Evolutionary conservation across 2,113 vertebrate species (phyloP).

Genomic region (Recurvirostra avosetta): DNA sequence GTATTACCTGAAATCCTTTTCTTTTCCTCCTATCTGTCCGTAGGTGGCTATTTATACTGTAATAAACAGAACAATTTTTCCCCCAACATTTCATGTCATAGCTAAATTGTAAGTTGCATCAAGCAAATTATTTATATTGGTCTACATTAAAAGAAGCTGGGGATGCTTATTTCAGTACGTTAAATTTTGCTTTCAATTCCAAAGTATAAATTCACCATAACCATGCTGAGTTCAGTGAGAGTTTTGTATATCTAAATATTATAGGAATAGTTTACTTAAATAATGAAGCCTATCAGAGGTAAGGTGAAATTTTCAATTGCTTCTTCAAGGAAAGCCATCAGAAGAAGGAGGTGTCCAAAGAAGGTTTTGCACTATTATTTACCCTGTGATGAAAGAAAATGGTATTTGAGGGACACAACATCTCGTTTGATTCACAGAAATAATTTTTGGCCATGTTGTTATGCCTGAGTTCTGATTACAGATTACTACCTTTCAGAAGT

Average conservation of each 20-base stretch:
- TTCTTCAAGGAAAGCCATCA: background rate
- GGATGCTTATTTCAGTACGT: background rate
- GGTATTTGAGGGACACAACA: background rate
- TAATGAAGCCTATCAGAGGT: background rate
- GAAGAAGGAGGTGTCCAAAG: background rate
- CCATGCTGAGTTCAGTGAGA: background rate
- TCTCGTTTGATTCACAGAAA: background rate
- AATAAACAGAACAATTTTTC: background rate
- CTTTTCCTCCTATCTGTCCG: constrained; percentile 84
- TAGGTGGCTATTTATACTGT: background rate
- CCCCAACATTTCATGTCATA: background rate
- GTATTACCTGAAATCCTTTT: constrained; percentile 74
- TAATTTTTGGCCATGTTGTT: background rate
- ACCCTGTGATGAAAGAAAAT: background rate
- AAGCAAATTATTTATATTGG: background rate
- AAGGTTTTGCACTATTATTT: background rate
- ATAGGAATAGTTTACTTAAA: background rate
- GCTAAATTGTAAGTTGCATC: background rate
- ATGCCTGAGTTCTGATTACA: background rate
- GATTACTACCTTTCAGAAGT: background rate
- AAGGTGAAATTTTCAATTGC: background rate
- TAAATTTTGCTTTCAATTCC: background rate
- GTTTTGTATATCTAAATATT: background rate
- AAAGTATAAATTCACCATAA: background rate
- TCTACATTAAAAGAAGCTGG: background rate